Evolutionary conservation across 2,797 vertebrate species (phyloP).

Genomic region (Ispidina lecontei): DNA sequence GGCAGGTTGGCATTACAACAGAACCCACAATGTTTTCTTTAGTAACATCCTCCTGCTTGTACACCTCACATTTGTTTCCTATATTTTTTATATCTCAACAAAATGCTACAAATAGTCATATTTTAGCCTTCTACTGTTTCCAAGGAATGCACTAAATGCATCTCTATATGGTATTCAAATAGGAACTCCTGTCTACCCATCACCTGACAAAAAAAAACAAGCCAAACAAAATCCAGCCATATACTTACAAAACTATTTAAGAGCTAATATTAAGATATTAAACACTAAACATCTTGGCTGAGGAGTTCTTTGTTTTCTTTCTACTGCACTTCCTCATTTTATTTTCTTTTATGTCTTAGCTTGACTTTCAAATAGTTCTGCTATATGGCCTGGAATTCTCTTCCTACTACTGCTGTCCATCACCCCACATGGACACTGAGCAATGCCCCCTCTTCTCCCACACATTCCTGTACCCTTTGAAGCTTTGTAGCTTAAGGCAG

Average conservation of each 20-base stretch:
- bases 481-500: background rate
- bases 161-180: background rate
- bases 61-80: background rate
- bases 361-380: background rate
- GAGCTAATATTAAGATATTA: background rate
- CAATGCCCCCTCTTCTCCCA: background rate
- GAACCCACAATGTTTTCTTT: background rate
- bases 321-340: background rate
- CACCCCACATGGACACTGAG: fast-evolving
- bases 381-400: background rate
- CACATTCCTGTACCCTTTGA: background rate
- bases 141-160: background rate
- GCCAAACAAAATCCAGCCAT: background rate
- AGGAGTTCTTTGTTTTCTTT: background rate
- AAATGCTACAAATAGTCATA: background rate
- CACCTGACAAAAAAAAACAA: background rate
- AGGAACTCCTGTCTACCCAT: background rate
- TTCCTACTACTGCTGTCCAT: background rate
- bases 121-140: background rate
- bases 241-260: background rate
- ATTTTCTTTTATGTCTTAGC: background rate
- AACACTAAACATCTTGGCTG: background rate
- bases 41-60: background rate
- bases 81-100: background rate
- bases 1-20: background rate